Conservation (phyloP, 1,140 invertebrate genomes). For the Venustaconcha ellipsiformis region DNA sequence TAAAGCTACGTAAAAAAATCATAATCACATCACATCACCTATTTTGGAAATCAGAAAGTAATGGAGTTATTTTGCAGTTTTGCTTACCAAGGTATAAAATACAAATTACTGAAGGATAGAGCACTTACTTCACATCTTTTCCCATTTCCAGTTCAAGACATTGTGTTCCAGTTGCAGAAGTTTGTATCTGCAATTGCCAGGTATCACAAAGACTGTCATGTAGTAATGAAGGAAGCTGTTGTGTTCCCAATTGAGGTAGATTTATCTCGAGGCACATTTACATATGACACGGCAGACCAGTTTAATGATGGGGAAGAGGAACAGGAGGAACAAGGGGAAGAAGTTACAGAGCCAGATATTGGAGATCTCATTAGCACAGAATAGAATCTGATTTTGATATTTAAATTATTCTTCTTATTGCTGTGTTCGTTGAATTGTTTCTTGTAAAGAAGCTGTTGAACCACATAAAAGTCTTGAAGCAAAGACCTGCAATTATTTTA, state of each 20-base stretch:
- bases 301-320: conserved; percentile 65
- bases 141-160: conserved; percentile 81
- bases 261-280: conserved; percentile 89
- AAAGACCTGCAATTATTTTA: too few species aligned
- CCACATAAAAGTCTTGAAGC: too few species aligned
- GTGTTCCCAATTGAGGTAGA: conserved; percentile 98
- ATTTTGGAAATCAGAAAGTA: too few species aligned
- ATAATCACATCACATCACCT: too few species aligned
- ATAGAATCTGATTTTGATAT: conserved; percentile 6
- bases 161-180: conserved; percentile 86
- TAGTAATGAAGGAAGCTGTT: conserved; percentile 78
- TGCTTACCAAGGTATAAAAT: too few species aligned
- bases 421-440: too few species aligned
- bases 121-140: conserved; percentile 11
- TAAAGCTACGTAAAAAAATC: too few species aligned
- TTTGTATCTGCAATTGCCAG: conserved; percentile 84
- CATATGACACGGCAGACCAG: conserved; percentile 64
- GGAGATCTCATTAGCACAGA: conserved; percentile 60
- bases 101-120: too few species aligned
- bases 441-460: too few species aligned
- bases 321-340: conserved; percentile 62
- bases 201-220: conserved; percentile 76
- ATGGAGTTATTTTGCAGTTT: too few species aligned
- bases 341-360: conserved; percentile 28
- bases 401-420: too few species aligned